Percentiles rank a stretch among this genome's conserved stretches.
Evolutionary conservation across 1,140 invertebrate genomes (phyloP).

Genomic region (Solenopsis invicta): DNA sequence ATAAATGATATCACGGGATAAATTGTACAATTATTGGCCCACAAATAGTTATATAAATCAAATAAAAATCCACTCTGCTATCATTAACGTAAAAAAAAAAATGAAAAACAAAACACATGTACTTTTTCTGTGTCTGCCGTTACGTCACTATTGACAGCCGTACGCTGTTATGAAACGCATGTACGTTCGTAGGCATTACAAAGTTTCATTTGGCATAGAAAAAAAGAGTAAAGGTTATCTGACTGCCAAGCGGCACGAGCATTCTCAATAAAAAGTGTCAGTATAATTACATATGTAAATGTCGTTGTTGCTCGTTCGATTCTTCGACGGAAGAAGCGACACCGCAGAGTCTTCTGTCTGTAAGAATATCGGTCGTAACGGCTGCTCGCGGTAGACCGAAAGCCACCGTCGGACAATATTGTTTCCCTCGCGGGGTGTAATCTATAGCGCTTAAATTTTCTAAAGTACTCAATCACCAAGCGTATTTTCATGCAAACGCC

Average conservation of each 20-base stretch:
- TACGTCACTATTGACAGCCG: neutral
- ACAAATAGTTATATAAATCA: neutral
- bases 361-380: constrained; percentile 51
- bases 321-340: neutral
- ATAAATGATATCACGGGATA: neutral
- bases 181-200: neutral
- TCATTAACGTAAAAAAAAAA: neutral
- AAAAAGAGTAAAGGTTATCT: neutral
- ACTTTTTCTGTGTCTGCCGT: neutral
- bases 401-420: constrained; percentile 74
- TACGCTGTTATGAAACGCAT: neutral
- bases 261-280: neutral
- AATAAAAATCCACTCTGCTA: neutral
- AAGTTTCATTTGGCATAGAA: neutral
- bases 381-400: constrained; percentile 47
- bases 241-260: neutral
- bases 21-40: neutral
- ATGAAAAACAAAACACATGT: neutral
- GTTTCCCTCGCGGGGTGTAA: constrained; percentile 80
- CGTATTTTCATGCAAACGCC: constrained; percentile 84
- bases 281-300: constrained; percentile 59
- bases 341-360: constrained; percentile 32
- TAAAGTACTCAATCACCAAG: constrained; percentile 84
- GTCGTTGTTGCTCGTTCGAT: constrained; percentile 10
- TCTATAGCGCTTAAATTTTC: constrained; percentile 85